A percentile compares a stretch with the other conserved stretches of the same genome.
Conservation (phyloP, 2,113 vertebrate species). For the Toxostoma redivivum region DNA sequence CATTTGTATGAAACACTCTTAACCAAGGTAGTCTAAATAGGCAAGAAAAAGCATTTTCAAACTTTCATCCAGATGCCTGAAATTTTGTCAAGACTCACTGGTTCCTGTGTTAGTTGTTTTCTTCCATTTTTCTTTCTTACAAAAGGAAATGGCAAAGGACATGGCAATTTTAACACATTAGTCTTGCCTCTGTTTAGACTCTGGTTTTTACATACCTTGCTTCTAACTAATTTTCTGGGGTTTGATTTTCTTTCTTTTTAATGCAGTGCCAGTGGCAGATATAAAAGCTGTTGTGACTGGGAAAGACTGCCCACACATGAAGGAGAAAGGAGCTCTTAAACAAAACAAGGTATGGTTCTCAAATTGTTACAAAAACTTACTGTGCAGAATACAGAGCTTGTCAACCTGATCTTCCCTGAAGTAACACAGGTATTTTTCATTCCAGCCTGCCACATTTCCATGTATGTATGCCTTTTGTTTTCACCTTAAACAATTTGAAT, state of each 20-base stretch:
- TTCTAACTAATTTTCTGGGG: neutral
- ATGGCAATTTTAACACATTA: neutral
- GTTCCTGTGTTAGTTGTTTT: neutral
- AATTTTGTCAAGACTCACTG: neutral
- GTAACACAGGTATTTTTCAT: neutral
- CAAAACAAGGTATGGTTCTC: conserved; percentile 91
- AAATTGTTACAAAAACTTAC: neutral
- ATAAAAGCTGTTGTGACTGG: conserved; percentile 99
- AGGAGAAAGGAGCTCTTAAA: conserved; percentile 98
- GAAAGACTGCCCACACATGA: conserved; percentile 99
- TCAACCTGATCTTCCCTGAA: neutral
- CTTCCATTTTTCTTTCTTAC: neutral
- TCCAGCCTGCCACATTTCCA: neutral
- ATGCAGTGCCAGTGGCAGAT: conserved; percentile 95
- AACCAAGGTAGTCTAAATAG: neutral
- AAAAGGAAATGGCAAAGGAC: neutral
- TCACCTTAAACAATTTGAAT: neutral
- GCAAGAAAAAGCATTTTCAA: neutral
- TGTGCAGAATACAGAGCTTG: neutral
- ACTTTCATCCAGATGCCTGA: neutral
- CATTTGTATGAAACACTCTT: neutral
- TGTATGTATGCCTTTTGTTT: neutral
- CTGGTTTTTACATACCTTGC: neutral
- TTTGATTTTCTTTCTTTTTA: conserved; percentile 23
- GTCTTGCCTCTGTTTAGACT: neutral